Base-by-base conservation (phyloP, 2,113 vertebrate genomes). In the Notothenia coriiceps region DNA sequence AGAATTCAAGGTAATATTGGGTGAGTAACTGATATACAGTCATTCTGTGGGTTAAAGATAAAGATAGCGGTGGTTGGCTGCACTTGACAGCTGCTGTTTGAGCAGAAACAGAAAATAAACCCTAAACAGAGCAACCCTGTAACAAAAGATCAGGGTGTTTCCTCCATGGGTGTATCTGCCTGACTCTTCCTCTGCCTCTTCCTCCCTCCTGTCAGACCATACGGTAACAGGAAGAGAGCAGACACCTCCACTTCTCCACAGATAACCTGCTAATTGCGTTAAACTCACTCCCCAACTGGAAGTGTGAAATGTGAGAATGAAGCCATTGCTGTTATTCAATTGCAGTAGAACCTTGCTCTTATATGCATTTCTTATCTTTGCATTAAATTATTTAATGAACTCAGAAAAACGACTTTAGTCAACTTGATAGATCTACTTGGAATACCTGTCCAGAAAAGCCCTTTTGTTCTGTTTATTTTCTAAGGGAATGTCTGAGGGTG, bases 231-330 rank as follows among this genome's bases (percentile, higher is more conserved):
- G 86, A 88, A 84, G 82, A 88, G 62, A 73, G 75, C 68, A 67
- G 85, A 86, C 82, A 86, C 85, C 88, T 86, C 79, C 74, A 86
- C 84, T 90, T 89, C 84, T 77, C 82, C 83, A 87, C 65, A 83
- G 88, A 90, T 91, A 92, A 93, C 89, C 88, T 91, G 85, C 90
- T 94, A 95, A 95, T 93, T 91, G 77, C 78, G 87, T 94, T 93
- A 94, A 70, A 90, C 52, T 66, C 85, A 72, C 84, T 80, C 74
- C 35, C 83, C 85, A 69, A 74, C 65, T 72, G 84, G 65, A 68
- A 62, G 70, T 78, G 86, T 90, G 82, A 89, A 92, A 91, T 18
- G 47, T 80, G 77, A 91, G 83, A 25, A 88, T 65, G 59, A 71
- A 65, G 62, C 60, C 43, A 49, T 33, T 29, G 5, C n/a, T 47